phyloP scores from a whole-genome alignment of 2,888 invertebrate species.

The Orthosia cruda region DNA sequence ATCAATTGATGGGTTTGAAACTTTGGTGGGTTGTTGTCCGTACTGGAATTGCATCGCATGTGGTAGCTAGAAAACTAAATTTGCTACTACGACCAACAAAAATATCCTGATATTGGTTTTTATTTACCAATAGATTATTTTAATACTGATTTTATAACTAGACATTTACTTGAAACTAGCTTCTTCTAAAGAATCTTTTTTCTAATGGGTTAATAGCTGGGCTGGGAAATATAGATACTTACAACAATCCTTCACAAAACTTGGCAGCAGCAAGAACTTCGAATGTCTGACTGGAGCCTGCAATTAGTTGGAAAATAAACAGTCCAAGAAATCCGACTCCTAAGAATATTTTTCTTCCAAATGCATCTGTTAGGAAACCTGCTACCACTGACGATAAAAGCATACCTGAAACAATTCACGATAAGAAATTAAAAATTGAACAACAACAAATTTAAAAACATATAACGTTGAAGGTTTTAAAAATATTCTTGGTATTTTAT shows the following conservation, averaged over 20 bases:
- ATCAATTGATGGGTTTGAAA: too few relatives aligned
- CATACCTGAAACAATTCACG: slow-evolving; percentile 79
- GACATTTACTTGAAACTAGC: too few relatives aligned
- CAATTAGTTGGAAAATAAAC: slow-evolving; percentile 77
- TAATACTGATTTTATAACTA: too few relatives aligned
- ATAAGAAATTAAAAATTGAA: not conserved
- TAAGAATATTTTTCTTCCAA: slow-evolving; percentile 84
- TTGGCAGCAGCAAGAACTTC: slow-evolving; percentile 79
- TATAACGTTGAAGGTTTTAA: too few relatives aligned
- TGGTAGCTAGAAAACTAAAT: too few relatives aligned
- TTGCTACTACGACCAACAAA: too few relatives aligned
- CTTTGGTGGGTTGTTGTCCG: too few relatives aligned
- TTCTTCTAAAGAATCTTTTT: too few relatives aligned
- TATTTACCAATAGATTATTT: too few relatives aligned
- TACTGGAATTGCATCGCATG: too few relatives aligned
- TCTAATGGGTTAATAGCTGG: not conserved
- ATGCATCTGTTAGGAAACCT: slow-evolving; percentile 84
- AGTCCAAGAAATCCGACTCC: slow-evolving; percentile 77
- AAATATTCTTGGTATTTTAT: too few relatives aligned
- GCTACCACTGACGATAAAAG: slow-evolving; percentile 80
- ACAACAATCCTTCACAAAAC: slow-evolving; percentile 85
- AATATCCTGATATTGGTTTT: too few relatives aligned
- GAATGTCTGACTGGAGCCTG: slow-evolving; percentile 81
- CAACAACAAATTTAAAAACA: not conserved
- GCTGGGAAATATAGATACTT: slow-evolving; percentile 68